Evolutionary conservation across 1,140 invertebrate genomes (phyloP).

Genomic region (Lucilia cuprina): DNA sequence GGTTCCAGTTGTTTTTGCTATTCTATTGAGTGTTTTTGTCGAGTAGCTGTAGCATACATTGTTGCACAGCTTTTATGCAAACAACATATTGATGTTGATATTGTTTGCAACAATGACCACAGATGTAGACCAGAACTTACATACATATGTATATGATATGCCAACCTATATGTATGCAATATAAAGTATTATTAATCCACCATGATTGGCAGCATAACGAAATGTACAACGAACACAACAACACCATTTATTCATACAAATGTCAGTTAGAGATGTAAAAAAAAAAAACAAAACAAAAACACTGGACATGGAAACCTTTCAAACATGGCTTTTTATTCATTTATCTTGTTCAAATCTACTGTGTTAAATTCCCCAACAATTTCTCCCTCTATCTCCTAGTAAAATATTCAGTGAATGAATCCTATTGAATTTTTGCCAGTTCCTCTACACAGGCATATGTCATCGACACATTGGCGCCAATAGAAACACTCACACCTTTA

Average conservation of each 20-base stretch:
- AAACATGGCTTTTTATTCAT: conserved; percentile 34
- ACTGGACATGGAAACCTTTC: not conserved
- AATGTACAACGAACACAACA: conserved; percentile 19
- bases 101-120: conserved; percentile 30
- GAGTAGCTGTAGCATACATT: not conserved
- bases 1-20: not conserved
- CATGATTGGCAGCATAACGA: conserved; percentile 34
- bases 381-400: too few species aligned
- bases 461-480: conserved; percentile 31
- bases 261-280: not conserved
- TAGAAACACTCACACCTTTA: not conserved
- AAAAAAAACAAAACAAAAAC: not conserved
- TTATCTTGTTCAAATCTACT: conserved; percentile 33
- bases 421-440: conserved; percentile 12
- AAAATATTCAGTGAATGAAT: not conserved
- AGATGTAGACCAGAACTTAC: conserved; percentile 27
- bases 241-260: conserved; percentile 27
- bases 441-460: not conserved
- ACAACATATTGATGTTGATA: conserved; percentile 33
- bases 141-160: not conserved
- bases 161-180: not conserved
- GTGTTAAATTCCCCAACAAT: not conserved
- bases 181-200: conserved; percentile 27
- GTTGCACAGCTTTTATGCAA: conserved; percentile 34
- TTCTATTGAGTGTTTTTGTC: not conserved